Evolutionary conservation across 1,140 invertebrate species (phyloP), one percentile per base, ranked within the genome.

Genomic region (Halictus rubicundus): DNA sequence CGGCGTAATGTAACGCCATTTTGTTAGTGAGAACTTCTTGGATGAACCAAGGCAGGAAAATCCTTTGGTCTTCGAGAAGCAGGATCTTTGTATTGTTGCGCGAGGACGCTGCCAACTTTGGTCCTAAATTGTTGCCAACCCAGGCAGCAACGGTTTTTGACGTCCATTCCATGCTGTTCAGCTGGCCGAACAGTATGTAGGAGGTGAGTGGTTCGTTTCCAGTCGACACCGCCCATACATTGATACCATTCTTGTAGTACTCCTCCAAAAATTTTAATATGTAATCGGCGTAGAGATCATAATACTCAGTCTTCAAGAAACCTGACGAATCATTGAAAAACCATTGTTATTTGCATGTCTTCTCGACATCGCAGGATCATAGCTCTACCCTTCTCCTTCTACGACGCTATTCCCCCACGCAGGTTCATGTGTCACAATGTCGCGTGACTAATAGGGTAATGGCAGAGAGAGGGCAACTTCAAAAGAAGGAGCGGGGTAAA

Each of bases 271-370:
- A 96, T 94, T 94, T 96, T 1, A 97, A 88, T 88, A 97, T 95
- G 88, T 98, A 98, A 85, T 97, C 93, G 0, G 97, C 97, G 93
- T 95, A 98, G 0, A 95, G 90, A 89, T 97, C 95, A 88, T 97
- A 98, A 89, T 96, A 97, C 68, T 95, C 92, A 2, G 92, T 90
- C 81, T 95, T 95, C 1, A 99, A 89, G 39, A 89, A 89, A 52
- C 94, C 94, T 87, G 87, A 64, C 14, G 5, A 7, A 78, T 25
- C 14, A 81, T 61, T 25, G 25, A 6, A 19, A 52, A 21, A 21
- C 14, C 49, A 32, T 32, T 32, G 49, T 21, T 16, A 52, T 52
- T 16, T 52, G 0, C 16, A 19, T 16, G 19, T 52, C 14, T 52
- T 16, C 2, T 52, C 14, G 49, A 19, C 16, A 52, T 52, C 16